These are phyloP conservation scores for Phymastichus coffea DNA, from an alignment of 1,140 invertebrate species.

Conservation along the genomic window DNA sequence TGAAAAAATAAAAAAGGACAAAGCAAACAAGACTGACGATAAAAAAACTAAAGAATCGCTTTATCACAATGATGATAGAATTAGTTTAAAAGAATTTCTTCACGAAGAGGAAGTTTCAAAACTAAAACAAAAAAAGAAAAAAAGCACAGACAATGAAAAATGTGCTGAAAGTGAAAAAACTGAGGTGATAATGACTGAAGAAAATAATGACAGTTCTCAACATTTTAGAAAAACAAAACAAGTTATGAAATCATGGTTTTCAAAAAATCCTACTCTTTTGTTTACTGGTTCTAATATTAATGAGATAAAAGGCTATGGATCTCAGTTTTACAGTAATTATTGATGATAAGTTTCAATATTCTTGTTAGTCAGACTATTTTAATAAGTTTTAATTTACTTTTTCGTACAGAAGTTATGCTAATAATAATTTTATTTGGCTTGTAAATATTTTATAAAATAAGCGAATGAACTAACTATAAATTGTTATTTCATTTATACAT, in stretches of 20 bases:
- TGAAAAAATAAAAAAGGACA: conserved; percentile 18
- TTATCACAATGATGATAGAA: not conserved
- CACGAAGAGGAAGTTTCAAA: conserved; percentile 1
- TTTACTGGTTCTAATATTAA: conserved; percentile 50
- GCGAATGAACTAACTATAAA: not conserved
- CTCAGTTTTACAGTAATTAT: conserved; percentile 6
- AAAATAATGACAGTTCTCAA: not conserved
- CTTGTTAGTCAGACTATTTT: too few species aligned
- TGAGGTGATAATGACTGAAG: not conserved
- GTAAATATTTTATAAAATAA: conserved; percentile 3
- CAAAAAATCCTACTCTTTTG: conserved; percentile 34
- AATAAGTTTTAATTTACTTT: too few species aligned
- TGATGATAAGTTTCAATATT: not conserved
- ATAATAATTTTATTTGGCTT: not conserved
- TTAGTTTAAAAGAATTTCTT: conserved; percentile 14
- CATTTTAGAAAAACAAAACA: conserved; percentile 37
- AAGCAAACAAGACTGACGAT: conserved; percentile 24
- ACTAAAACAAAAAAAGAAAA: not conserved
- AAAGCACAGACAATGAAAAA: conserved; percentile 14
- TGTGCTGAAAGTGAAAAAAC: not conserved
- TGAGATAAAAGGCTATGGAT: conserved; percentile 47
- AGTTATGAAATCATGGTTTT: conserved; percentile 41
- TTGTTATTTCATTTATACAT: not conserved
- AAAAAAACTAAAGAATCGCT: conserved; percentile 6
- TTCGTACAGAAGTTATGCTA: conserved; percentile 7